These are phyloP conservation scores for Achroia grisella DNA, from an alignment of 1,140 invertebrate species.

Conservation along the genomic window DNA sequence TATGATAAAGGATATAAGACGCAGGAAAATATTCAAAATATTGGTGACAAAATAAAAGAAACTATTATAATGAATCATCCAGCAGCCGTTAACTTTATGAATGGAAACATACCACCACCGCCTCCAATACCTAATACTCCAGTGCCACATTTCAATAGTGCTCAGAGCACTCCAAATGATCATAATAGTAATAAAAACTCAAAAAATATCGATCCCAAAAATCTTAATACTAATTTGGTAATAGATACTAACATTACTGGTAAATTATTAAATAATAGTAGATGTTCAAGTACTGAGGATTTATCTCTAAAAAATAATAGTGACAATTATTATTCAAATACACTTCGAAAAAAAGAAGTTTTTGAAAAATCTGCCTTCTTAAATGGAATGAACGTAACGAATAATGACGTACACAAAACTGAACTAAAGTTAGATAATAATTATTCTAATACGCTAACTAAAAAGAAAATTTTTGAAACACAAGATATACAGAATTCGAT, in stretches of 20 bases:
- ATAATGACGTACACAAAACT: conserved; percentile 23
- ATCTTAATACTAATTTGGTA: conserved; percentile 18
- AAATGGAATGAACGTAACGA: conserved; percentile 21
- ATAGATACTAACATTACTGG: conserved; percentile 1
- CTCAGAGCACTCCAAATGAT: conserved; percentile 35
- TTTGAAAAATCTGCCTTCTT: conserved; percentile 34
- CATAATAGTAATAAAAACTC: conserved; percentile 24
- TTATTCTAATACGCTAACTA: conserved; percentile 46
- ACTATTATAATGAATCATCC: conserved; percentile 28
- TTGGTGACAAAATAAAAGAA: conserved; percentile 35
- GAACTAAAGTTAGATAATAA: conserved; percentile 35
- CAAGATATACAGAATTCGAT: conserved; percentile 23
- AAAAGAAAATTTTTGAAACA: conserved; percentile 54
- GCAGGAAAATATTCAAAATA: conserved; percentile 23
- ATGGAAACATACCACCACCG: conserved; percentile 32
- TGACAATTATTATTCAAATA: conserved; percentile 30
- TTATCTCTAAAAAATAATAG: conserved; percentile 32
- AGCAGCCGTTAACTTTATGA: conserved; percentile 13
- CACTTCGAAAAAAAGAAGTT: conserved; percentile 31
- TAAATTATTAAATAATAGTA: conserved; percentile 23
- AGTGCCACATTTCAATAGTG: conserved; percentile 40
- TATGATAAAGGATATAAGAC: conserved; percentile 25
- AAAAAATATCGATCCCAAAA: conserved; percentile 29
- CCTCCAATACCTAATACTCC: conserved; percentile 57
- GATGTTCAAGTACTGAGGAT: conserved; percentile 34